phyloP scores from a whole-genome alignment of 2,113 vertebrate species.

The Maccullochella peelii region DNA sequence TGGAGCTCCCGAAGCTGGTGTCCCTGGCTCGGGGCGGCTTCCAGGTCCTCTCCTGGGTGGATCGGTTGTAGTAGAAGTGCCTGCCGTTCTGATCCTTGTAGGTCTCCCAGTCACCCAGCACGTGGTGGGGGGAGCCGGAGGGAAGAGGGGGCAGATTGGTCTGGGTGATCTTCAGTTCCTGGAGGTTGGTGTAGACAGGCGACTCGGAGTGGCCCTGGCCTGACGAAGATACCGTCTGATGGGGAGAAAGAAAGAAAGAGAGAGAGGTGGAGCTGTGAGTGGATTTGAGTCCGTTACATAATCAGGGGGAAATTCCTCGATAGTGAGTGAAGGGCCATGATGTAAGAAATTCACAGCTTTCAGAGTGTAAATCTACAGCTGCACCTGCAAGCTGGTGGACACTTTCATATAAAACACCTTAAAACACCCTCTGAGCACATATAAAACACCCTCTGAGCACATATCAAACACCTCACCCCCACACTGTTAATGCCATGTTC shows the following conservation, averaged over 20 bases:
- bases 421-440: background rate
- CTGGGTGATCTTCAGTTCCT: constrained; percentile 95
- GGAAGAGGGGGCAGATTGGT: constrained; percentile 87
- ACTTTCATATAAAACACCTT: constrained; percentile 1
- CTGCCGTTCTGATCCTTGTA: constrained; percentile 91
- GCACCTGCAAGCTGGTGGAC: background rate
- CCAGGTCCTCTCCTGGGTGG: constrained; percentile 94
- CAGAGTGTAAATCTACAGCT: constrained; percentile 29
- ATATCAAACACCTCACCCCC: constrained; percentile 6
- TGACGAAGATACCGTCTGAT: constrained; percentile 88
- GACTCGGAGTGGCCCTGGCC: constrained; percentile 90
- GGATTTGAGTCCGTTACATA: constrained; percentile 19
- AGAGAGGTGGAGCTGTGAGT: constrained; percentile 2
- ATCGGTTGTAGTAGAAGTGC: constrained; percentile 92
- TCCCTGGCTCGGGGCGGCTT: constrained; percentile 93
- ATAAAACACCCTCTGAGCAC: background rate
- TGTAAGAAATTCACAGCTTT: constrained; percentile 20
- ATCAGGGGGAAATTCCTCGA: constrained; percentile 28
- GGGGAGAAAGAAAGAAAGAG: constrained; percentile 37
- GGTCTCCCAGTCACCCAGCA: constrained; percentile 93
- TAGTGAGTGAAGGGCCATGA: background rate
- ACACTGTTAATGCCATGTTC: background rate
- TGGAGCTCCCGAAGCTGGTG: constrained; percentile 71
- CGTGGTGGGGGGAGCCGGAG: constrained; percentile 86
- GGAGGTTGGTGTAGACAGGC: constrained; percentile 94